Evolutionary conservation across 1,140 invertebrate species (phyloP).

Genomic region (Delia radicum): DNA sequence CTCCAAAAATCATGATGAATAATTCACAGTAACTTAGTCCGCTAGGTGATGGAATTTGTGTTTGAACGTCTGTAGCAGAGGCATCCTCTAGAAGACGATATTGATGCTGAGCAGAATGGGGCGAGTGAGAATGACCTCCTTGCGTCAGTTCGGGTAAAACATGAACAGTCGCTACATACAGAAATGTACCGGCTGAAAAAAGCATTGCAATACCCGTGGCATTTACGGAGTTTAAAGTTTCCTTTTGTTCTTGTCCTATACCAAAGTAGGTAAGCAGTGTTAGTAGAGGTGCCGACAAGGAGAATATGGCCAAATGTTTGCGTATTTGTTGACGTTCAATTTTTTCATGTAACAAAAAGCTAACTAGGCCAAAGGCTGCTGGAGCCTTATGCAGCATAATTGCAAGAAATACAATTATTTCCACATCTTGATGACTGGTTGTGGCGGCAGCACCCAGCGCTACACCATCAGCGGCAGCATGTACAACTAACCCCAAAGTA

Average conservation of each 20-base stretch:
- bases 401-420: conserved; percentile 96
- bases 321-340: conserved; percentile 82
- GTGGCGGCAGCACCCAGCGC: conserved; percentile 95
- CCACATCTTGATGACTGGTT: conserved; percentile 91
- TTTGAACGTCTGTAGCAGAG: conserved; percentile 27
- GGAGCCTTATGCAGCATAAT: conserved; percentile 99
- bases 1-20: conserved; percentile 78
- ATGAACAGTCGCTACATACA: conserved; percentile 98
- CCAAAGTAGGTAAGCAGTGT: conserved; percentile 92
- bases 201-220: conserved; percentile 92
- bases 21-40: conserved; percentile 78
- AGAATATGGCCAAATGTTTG: conserved; percentile 92
- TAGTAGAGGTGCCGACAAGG: conserved; percentile 85
- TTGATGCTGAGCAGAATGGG: conserved; percentile 26
- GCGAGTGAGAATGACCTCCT: conserved; percentile 42
- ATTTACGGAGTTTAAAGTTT: conserved; percentile 78
- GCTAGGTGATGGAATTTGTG: neutral
- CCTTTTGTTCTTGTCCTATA: conserved; percentile 81
- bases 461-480: conserved; percentile 87
- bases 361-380: conserved; percentile 96
- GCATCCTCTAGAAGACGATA: conserved; percentile 45
- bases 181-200: conserved; percentile 97
- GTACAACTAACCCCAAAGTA: conserved; percentile 94
- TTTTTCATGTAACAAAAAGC: conserved; percentile 93
- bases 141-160: conserved; percentile 90